Percentiles rank a stretch among this genome's conserved stretches.
Conservation (phyloP, 2,113 vertebrate species). For the Hydrochoerus hydrochaeris region DNA sequence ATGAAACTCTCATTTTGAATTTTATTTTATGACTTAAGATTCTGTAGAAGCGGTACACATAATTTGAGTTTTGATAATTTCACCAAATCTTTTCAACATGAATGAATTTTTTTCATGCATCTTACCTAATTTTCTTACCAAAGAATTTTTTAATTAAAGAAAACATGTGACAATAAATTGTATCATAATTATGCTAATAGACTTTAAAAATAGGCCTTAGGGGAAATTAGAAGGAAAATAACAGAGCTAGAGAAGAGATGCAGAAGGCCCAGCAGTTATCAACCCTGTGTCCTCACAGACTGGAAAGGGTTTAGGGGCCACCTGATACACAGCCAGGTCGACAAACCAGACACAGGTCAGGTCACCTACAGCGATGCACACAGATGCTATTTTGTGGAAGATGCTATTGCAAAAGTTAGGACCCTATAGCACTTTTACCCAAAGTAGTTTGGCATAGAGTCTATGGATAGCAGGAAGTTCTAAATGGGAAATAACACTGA, state of each 20-base stretch:
- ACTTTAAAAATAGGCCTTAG: constrained; percentile 11
- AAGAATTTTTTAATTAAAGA: constrained; percentile 44
- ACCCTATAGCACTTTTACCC: background rate
- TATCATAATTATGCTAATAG: background rate
- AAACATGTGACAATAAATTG: constrained; percentile 25
- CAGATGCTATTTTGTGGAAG: background rate
- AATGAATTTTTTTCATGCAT: constrained; percentile 1
- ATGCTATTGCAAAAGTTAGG: background rate
- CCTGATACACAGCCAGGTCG: background rate
- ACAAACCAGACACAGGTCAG: background rate
- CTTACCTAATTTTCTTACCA: constrained; percentile 1
- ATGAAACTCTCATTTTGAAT: background rate
- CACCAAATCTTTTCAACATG: constrained; percentile 4
- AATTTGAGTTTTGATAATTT: constrained; percentile 28
- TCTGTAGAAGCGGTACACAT: background rate
- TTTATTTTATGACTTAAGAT: constrained; percentile 47
- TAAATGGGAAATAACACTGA: background rate
- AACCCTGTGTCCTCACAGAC: background rate
- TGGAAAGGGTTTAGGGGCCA: background rate
- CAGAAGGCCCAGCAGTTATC: background rate
- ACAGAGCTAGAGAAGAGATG: background rate
- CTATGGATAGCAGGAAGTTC: background rate
- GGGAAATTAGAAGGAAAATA: background rate
- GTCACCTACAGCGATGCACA: background rate
- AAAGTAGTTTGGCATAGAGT: background rate